These are phyloP conservation scores for Cancer borealis DNA, from an alignment of 2,888 invertebrate species.

Conservation along the genomic window DNA sequence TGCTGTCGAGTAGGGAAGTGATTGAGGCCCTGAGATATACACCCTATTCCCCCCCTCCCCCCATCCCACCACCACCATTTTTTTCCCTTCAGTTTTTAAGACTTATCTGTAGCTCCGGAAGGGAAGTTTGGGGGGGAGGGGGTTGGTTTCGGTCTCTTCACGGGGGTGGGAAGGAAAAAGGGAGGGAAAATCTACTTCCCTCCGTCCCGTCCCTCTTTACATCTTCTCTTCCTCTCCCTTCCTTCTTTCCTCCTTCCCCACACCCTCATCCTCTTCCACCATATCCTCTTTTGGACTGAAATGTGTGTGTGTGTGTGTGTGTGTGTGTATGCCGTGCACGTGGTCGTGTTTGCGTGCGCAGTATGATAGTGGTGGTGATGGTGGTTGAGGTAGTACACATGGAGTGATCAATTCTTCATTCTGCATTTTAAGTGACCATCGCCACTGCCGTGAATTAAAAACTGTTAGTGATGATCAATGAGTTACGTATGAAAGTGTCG, in stretches of 20 bases:
- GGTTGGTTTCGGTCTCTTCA: background rate
- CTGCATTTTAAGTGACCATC: background rate
- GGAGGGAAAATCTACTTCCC: slow-evolving; percentile 1
- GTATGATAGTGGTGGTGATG: background rate
- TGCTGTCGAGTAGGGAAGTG: background rate
- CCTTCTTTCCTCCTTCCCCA: background rate
- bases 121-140: slow-evolving; percentile 4
- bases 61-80: background rate
- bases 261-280: background rate
- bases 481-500: background rate
- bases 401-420: background rate
- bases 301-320: slow-evolving; percentile 22
- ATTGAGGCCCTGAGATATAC: background rate
- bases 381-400: background rate
- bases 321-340: slow-evolving; percentile 13
- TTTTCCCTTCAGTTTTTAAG: slow-evolving; percentile 10
- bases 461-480: background rate
- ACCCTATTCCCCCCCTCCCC: no score
- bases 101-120: slow-evolving; percentile 27
- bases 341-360: background rate
- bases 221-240: background rate
- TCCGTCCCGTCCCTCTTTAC: background rate
- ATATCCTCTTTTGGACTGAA: background rate
- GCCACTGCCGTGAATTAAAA: background rate
- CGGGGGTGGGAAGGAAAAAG: background rate